Evolutionary conservation across 2,888 invertebrate genomes (phyloP), one percentile per base, ranked within the genome.

Genomic region (Encarsia formosa): DNA sequence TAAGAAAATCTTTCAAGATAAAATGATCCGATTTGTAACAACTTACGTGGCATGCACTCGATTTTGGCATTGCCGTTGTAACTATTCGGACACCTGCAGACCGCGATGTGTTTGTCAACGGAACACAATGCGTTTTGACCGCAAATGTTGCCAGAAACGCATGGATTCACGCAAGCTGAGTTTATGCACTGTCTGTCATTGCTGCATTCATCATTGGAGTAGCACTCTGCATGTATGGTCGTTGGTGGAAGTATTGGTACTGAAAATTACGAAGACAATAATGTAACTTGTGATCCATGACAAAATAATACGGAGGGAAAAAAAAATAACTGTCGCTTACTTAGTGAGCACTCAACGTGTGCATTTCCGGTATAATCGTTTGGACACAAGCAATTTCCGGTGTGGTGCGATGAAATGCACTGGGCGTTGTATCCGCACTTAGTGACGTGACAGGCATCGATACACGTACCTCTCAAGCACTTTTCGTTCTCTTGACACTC

Each of bases 351-450:
- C 75, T 91, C 90, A 42, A 85, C 75, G 69, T 87, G 83, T 9
- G 91, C 83, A 70, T 89, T 89, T 64, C 91, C 91, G 31, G 78
- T 80, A 67, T 87, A 91, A 19, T 85, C 89, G 11, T 81, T 77
- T 15, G 91, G 84, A 69, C 93, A 93, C 13, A 81, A 79, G 68
- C 93, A 93, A 40, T 85, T 79, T 1, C 88, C 86, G 59, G 83
- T 82, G 67, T 93, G 92, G 61, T 85, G 83, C 19, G 79, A 69
- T 0, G 91, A 85, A 66, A 80, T 83, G 67, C 92, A 93, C 56
- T 87, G 80, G 2, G 93, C 90, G 65, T 91, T 91, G 42, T 87
- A 78, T 52, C 92, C 93, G 65, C 92, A 93, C 22, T 81, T 79
- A 60, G 87, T 85, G 2, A 87, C 78, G 57, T 81, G 80, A 64